Evolutionary conservation across 2,113 vertebrate species (phyloP), one percentile per base, ranked within the genome.

Genomic region (Peromyscus maniculatus): DNA sequence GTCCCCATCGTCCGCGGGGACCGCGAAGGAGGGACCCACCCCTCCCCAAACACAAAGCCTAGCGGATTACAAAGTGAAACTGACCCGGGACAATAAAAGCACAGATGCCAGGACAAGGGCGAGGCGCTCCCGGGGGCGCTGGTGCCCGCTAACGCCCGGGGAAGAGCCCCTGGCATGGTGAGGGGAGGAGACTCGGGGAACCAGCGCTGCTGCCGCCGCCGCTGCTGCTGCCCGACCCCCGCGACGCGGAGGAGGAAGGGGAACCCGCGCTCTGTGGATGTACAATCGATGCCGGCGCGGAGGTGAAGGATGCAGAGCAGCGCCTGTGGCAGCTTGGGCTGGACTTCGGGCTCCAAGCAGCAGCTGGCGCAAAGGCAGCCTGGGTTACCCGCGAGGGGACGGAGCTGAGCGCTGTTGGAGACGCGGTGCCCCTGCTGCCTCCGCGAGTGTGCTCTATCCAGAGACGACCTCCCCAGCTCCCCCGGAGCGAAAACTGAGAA

Each of bases 261-360:
- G 79, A 67, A 64, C 49, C 86, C 28, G 79, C 59, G 31, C 57
- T 64, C 95, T n/a, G 12, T 49, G 96, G 97, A 97, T 91, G 59
- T 90, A 96, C 96, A 96, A 93, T 93, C 90, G 59, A 97, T 78
- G 96, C 91, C 64, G 71, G 8, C 64, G 91, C 83, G 2, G 93
- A 67, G 71, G 84, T 97, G 83, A 97, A 96, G 64, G 46, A 97
- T 97, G 97, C 93, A 0, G 82, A 82, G 92, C 64, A n/a, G 79
- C 69, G 17, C 87, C 4, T 87, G 89, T 82, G 6, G 89, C 1
- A 17, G 89, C 93, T 92, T 17, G 96, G 4, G 89, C 96, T 49
- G n/a, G 88, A 66, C 87, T 55, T 21, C 46, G 15, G 79, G 67
- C 78, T 87, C 62, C 28, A 31, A 94, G 92, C 94, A 55, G 66